Evolutionary conservation across 1,140 invertebrate genomes (phyloP).

Genomic region (Tetragnatha versicolor): DNA sequence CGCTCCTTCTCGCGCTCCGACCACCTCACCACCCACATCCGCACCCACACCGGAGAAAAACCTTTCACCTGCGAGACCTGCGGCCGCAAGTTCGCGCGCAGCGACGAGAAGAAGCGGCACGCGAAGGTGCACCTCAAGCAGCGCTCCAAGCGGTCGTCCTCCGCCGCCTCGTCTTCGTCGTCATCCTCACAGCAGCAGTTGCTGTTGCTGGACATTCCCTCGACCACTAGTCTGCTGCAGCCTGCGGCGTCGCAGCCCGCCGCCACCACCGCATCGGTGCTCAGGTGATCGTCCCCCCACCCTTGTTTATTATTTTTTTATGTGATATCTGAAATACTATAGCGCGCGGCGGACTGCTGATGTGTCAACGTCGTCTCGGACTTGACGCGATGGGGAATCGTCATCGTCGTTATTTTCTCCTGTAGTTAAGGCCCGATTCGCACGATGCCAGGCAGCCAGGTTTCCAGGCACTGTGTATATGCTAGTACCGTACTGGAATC

Average conservation of each 20-base stretch:
- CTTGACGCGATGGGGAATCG: too few relatives aligned
- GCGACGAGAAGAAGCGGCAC: conserved; percentile 98
- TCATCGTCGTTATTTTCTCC: too few relatives aligned
- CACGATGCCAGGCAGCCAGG: too few relatives aligned
- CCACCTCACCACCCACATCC: conserved; percentile 93
- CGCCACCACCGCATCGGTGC: conserved; percentile 38
- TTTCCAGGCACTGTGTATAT: too few relatives aligned
- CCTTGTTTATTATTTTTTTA: too few relatives aligned
- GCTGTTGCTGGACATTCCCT: conserved; percentile 44
- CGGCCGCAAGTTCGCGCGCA: conserved; percentile 96
- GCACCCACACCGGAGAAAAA: conserved; percentile 97
- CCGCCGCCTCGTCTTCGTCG: neutral
- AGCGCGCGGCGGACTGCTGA: neutral
- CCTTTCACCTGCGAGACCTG: conserved; percentile 98
- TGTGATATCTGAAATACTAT: neutral
- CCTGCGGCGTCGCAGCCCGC: conserved; percentile 2
- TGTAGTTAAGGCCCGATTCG: too few relatives aligned
- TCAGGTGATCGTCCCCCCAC: too few relatives aligned
- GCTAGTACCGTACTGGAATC: too few relatives aligned
- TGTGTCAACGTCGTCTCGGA: neutral
- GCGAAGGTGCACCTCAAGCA: conserved; percentile 98
- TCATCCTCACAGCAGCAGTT: conserved; percentile 12
- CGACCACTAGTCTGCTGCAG: conserved; percentile 40
- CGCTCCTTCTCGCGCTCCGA: conserved; percentile 96
- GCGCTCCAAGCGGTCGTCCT: conserved; percentile 60